These are phyloP conservation scores for Cyanoramphus novaezelandiae DNA, from an alignment of 2,113 vertebrate genomes.

Conservation along the genomic window DNA sequence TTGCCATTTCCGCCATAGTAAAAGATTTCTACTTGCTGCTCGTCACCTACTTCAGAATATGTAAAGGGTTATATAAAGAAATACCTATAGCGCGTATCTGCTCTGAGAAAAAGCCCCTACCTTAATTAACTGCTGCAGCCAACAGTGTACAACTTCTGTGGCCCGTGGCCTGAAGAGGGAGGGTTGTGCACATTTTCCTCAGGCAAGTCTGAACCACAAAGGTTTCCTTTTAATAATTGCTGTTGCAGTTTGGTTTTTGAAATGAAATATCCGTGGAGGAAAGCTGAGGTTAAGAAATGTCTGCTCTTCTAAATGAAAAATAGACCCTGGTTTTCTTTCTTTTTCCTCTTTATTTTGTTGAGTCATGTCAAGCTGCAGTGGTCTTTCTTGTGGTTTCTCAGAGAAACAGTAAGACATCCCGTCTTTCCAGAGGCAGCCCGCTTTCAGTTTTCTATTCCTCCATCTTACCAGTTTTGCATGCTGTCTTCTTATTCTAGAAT, in stretches of 20 bases:
- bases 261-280: not conserved
- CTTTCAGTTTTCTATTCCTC: not conserved
- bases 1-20: not conserved
- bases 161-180: not conserved
- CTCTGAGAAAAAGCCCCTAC: not conserved
- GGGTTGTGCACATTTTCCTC: not conserved
- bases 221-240: not conserved
- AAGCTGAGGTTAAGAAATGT: not conserved
- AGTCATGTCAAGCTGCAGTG: not conserved
- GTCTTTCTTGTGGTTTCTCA: not conserved
- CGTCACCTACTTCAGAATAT: not conserved
- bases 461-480: not conserved
- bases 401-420: not conserved
- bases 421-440: not conserved
- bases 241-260: not conserved
- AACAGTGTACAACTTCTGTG: not conserved
- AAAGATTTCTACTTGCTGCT: not conserved
- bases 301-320: conserved; percentile 3
- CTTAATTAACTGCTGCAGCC: not conserved
- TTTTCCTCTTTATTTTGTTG: not conserved
- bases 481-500: not conserved
- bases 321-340: not conserved
- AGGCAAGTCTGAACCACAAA: not conserved
- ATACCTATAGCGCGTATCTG: not conserved
- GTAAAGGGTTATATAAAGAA: not conserved